Conservation (phyloP, 2,797 vertebrate species). For the Cynodonichthys magdalenae region DNA sequence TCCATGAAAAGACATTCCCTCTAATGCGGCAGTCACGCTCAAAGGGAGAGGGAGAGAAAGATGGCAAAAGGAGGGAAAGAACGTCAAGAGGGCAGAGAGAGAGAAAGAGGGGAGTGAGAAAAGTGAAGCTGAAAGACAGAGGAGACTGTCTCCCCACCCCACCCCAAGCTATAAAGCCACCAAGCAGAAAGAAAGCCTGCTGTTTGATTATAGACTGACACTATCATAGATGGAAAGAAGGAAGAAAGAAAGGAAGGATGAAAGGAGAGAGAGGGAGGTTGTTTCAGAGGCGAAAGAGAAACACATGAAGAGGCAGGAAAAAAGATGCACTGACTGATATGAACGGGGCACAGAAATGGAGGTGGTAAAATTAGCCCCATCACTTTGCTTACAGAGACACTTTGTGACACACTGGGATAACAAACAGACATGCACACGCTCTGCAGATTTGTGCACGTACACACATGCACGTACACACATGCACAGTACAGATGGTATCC, state of each 20-base stretch:
- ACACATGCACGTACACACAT: slow-evolving; percentile 22
- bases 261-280: slow-evolving; percentile 45
- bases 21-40: slow-evolving; percentile 85
- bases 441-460: slow-evolving; percentile 13
- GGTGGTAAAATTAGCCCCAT: slow-evolving; percentile 73
- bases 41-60: slow-evolving; percentile 66
- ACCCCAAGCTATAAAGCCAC: slow-evolving; percentile 83
- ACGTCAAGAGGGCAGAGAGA: slow-evolving; percentile 45
- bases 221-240: slow-evolving; percentile 60
- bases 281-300: slow-evolving; percentile 39
- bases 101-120: slow-evolving; percentile 18
- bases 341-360: slow-evolving; percentile 56
- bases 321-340: slow-evolving; percentile 30
- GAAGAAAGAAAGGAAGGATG: slow-evolving; percentile 36
- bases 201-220: slow-evolving; percentile 85
- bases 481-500: slow-evolving; percentile 68
- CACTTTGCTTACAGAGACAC: slow-evolving; percentile 59
- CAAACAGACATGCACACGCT: slow-evolving; percentile 33
- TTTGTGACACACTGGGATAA: slow-evolving; percentile 61
- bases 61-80: slow-evolving; percentile 53
- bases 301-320: slow-evolving; percentile 9
- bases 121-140: slow-evolving; percentile 61
- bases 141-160: slow-evolving; percentile 60
- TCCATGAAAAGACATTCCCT: slow-evolving; percentile 91
- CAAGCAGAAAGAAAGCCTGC: slow-evolving; percentile 87